Conservation (phyloP, 2,113 vertebrate genomes). For the Pterophyllum scalare region DNA sequence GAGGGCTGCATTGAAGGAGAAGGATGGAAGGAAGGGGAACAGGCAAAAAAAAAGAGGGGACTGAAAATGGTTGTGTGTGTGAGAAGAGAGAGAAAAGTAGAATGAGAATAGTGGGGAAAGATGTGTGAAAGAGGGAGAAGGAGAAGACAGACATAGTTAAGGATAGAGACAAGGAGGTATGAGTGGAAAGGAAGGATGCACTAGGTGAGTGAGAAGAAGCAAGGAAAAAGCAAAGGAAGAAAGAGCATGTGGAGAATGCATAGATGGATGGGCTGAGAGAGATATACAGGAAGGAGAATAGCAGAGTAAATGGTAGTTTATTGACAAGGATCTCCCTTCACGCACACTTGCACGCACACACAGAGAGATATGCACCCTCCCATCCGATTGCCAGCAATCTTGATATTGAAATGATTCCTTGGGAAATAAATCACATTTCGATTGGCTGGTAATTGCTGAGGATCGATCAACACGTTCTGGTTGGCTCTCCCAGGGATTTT, state of each 20-base stretch:
- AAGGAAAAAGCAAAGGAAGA: neutral
- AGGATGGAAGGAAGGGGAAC: slow-evolving; percentile 4
- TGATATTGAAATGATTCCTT: slow-evolving; percentile 99
- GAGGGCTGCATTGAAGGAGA: neutral
- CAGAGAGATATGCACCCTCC: neutral
- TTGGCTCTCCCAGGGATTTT: slow-evolving; percentile 78
- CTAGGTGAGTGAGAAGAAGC: neutral
- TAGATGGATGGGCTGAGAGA: slow-evolving; percentile 40
- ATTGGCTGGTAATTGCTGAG: slow-evolving; percentile 99
- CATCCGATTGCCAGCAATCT: slow-evolving; percentile 69
- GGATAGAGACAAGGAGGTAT: neutral
- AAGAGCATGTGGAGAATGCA: neutral
- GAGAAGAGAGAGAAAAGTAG: slow-evolving; percentile 38
- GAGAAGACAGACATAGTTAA: neutral
- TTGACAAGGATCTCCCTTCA: slow-evolving; percentile 86
- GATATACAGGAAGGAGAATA: slow-evolving; percentile 52
- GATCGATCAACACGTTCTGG: slow-evolving; percentile 88
- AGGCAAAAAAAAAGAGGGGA: neutral
- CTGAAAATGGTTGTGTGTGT: neutral
- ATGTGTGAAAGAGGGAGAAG: neutral
- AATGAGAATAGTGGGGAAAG: neutral
- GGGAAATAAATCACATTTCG: slow-evolving; percentile 99
- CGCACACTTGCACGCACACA: slow-evolving; percentile 25
- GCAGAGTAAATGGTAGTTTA: slow-evolving; percentile 81
- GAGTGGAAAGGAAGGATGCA: neutral